Percentiles rank a stretch among this genome's conserved stretches.
These are phyloP conservation scores for Blomia tropicalis DNA, from an alignment of 2,888 invertebrate genomes.

Conservation along the genomic window DNA sequence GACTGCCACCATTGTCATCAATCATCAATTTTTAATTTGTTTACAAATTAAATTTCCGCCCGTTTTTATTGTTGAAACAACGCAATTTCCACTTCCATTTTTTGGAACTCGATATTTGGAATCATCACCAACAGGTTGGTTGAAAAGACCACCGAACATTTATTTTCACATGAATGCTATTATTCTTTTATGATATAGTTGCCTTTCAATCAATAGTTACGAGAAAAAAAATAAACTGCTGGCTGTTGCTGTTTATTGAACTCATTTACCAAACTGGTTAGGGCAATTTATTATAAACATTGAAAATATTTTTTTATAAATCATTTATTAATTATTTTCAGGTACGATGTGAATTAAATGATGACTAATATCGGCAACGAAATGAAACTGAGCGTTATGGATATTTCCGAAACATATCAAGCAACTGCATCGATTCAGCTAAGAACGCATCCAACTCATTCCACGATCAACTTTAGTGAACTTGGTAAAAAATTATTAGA, in stretches of 20 bases:
- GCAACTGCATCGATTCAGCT: constrained; percentile 7
- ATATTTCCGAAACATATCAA: constrained; percentile 11
- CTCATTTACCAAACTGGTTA: constrained; percentile 6
- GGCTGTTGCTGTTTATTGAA: not conserved
- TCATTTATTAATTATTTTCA: not conserved
- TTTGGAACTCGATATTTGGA: not conserved
- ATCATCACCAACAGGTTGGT: constrained; percentile 8
- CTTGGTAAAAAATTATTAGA: constrained; percentile 66
- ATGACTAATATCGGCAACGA: not conserved
- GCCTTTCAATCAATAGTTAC: not conserved
- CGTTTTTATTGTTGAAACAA: not conserved
- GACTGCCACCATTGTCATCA: too few species aligned
- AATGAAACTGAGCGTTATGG: constrained; percentile 6
- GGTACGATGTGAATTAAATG: constrained; percentile 10
- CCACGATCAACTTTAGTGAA: constrained; percentile 39
- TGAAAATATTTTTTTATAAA: not conserved
- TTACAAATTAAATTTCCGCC: not conserved
- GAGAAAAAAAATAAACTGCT: not conserved
- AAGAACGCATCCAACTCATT: constrained; percentile 13
- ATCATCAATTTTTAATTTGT: not conserved
- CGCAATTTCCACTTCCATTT: constrained; percentile 10
- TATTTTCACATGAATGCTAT: not conserved
- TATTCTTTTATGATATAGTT: not conserved
- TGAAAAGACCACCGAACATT: not conserved
- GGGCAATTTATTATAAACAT: not conserved